These are phyloP conservation scores for Macrostomum cliftonense DNA, from an alignment of 2,888 invertebrate species.

Conservation along the genomic window DNA sequence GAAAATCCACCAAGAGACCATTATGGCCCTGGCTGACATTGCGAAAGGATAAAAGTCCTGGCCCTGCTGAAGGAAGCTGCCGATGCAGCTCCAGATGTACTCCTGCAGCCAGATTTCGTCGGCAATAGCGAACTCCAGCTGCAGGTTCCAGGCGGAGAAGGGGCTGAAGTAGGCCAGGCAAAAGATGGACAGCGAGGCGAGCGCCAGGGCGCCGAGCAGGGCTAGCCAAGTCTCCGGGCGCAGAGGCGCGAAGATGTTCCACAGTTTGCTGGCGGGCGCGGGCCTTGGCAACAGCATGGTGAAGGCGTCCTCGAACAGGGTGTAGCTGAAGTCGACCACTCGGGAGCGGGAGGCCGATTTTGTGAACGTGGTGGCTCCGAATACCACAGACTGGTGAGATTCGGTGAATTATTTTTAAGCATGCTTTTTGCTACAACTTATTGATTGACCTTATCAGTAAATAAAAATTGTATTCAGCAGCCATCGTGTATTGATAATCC, in stretches of 20 bases:
- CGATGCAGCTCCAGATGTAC: background rate
- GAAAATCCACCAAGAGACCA: conserved; percentile 1
- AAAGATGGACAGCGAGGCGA: background rate
- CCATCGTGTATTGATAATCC: no score
- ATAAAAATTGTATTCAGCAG: no score
- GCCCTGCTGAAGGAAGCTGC: background rate
- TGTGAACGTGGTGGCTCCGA: conserved; percentile 1
- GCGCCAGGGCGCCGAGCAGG: background rate
- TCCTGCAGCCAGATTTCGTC: background rate
- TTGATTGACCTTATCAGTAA: no score
- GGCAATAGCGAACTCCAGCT: background rate
- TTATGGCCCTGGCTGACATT: background rate
- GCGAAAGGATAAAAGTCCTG: conserved; percentile 1
- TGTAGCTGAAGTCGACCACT: conserved; percentile 1
- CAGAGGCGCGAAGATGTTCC: background rate
- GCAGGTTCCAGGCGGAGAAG: background rate
- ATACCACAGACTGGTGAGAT: background rate
- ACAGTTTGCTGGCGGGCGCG: background rate
- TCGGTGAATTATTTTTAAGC: no score
- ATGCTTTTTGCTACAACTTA: no score
- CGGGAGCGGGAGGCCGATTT: background rate
- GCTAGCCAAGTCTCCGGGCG: background rate
- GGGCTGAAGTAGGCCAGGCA: background rate
- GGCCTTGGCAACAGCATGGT: background rate
- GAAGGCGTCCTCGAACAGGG: conserved; percentile 4